These are phyloP conservation scores for Spea multiplicata DNA, from an alignment of 2,113 vertebrate species.

Conservation along the genomic window DNA sequence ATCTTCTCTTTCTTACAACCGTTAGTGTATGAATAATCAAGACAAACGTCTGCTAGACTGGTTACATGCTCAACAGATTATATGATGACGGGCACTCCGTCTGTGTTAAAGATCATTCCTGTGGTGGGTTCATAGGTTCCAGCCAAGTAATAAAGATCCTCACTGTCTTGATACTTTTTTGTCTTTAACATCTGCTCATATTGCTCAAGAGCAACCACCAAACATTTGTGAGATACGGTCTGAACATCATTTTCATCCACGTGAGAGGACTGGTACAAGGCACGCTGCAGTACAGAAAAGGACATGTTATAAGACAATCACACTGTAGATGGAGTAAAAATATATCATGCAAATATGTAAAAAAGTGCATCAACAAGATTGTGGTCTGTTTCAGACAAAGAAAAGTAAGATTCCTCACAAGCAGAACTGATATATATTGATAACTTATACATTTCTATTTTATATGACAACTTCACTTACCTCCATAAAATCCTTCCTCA, in stretches of 20 bases:
- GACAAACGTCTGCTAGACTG: neutral
- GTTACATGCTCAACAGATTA: conserved; percentile 70
- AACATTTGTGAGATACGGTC: conserved; percentile 98
- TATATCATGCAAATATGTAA: too few relatives aligned
- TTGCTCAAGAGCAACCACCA: conserved; percentile 93
- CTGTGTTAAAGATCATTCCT: conserved; percentile 97
- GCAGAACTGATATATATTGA: too few relatives aligned
- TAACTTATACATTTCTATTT: too few relatives aligned
- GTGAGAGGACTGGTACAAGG: conserved; percentile 96
- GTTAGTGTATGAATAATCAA: conserved; percentile 24
- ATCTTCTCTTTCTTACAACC: neutral
- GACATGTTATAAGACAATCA: neutral
- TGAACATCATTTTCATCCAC: conserved; percentile 98
- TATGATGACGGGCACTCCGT: conserved; percentile 87
- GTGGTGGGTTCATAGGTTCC: conserved; percentile 98
- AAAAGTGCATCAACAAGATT: too few relatives aligned
- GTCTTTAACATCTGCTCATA: conserved; percentile 97
- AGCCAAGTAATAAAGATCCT: conserved; percentile 97
- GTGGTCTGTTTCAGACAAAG: too few relatives aligned
- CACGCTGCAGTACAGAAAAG: conserved; percentile 69
- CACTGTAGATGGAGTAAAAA: neutral
- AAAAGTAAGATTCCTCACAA: too few relatives aligned
- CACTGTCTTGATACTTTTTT: conserved; percentile 94
- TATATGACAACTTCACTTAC: conserved; percentile 58
- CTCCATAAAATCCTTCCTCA: conserved; percentile 98